Evolutionary conservation across 2,797 vertebrate genomes (phyloP).

Genomic region (Brotula barbata): DNA sequence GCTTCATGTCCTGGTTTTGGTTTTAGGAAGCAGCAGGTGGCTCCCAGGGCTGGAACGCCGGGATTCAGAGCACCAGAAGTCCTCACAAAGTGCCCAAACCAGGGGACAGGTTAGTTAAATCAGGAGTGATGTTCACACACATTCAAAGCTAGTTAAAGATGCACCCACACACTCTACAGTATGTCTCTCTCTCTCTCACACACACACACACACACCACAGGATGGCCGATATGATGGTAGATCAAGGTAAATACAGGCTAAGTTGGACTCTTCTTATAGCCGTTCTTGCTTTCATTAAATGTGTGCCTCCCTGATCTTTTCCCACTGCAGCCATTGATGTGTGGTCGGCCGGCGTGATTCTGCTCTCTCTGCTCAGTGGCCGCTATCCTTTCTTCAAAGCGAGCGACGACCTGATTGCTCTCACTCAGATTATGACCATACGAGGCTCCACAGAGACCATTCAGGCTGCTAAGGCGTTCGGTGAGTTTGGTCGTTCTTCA

Average conservation of each 20-base stretch:
- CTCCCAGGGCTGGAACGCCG: slow-evolving; percentile 93
- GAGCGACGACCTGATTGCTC: slow-evolving; percentile 92
- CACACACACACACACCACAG: background rate
- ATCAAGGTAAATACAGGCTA: background rate
- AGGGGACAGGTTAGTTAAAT: slow-evolving; percentile 86
- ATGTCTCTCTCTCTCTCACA: no score
- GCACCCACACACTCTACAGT: background rate
- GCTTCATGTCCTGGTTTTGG: slow-evolving; percentile 9
- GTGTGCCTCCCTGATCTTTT: background rate
- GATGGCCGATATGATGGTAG: no score
- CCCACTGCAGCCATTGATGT: slow-evolving; percentile 89
- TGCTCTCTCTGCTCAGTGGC: slow-evolving; percentile 94
- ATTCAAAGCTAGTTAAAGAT: background rate
- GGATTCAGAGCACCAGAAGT: slow-evolving; percentile 98
- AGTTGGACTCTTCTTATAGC: background rate
- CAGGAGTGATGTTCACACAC: background rate
- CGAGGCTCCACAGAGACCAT: slow-evolving; percentile 92
- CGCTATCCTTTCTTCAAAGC: slow-evolving; percentile 99
- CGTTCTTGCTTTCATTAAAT: background rate
- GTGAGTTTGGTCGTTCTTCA: slow-evolving; percentile 74
- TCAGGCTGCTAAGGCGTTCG: slow-evolving; percentile 90
- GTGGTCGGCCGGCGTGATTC: slow-evolving; percentile 95
- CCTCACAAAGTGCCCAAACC: slow-evolving; percentile 91
- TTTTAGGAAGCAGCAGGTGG: slow-evolving; percentile 89
- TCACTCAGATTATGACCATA: slow-evolving; percentile 97